Evolutionary conservation across 2,113 vertebrate genomes (phyloP), one percentile per base, ranked within the genome.

Genomic region (Morphnarchus princeps): DNA sequence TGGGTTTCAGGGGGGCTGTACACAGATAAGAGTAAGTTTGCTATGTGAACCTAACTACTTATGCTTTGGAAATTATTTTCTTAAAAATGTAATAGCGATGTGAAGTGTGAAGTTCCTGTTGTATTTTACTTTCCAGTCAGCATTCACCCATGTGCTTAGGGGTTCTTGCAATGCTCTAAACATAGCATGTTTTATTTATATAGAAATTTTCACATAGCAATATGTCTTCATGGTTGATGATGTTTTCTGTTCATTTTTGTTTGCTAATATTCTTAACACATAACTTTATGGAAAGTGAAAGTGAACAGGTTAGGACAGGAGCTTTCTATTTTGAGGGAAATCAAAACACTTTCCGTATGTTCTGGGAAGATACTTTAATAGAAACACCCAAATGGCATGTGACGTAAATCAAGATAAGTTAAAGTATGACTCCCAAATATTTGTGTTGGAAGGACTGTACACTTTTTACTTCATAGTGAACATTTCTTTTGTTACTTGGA

Each of bases 331-430:
- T 92, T 79, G 78, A 76, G 36, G 42, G 52, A 87, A 90, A 87
- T 80, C 54, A 88, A 82, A 95, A 87, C 34, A 36, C 20, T 82
- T 94, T 85, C 74, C 0, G 1, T 59, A 19, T 67, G 43, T 78
- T 94, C 92, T 95, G 87, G 82, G 66, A 96, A 84, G 93, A 65
- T 61, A 66, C 67, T 89, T 92, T 70, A 67, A 25, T 61, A 87
- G 90, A 89, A 97, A 93, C 21, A 38, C 67, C 13, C 77, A 94
- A 77, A 81, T 76, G 62, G 66, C 76, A 87, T 80, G 58, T 82
- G 69, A 92, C 96, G 90, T 95, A 94, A 95, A 97, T 96, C 62
- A 96, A 96, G 96, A 84, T 95, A 93, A 95, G 65, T 89, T 95
- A 15, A 96, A 97, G 67, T 76, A 95, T 88, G 63, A 57, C 80